Evolutionary conservation across 2,888 invertebrate species (phyloP), one percentile per base, ranked within the genome.

Genomic region (Morpho achilles): DNA sequence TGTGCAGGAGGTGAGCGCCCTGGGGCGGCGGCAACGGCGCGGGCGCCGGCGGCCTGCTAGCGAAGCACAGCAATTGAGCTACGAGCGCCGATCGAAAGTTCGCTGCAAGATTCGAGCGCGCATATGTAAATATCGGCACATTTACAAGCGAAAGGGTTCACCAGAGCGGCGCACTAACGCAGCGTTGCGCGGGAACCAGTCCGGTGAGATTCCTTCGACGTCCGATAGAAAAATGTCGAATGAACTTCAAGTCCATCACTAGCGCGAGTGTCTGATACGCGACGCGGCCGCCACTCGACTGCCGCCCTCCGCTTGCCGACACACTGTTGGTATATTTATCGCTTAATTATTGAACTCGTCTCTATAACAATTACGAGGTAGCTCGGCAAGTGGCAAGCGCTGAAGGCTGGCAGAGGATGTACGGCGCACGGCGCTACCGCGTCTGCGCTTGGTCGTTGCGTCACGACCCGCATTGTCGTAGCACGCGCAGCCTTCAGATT

Each of bases 161-260:
- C 89, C 88, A 83, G 84, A 88, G 86, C 87, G 89, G 86, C 87
- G 87, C 88, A 87, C 87, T 89, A 85, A 87, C 87, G 87, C 83
- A 82, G 86, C 80, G 86, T 84, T 87, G 84, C 84, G 87, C 85
- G 86, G 88, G 91, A 92, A 93, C 92, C 92, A 91, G 92, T 92
- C 91, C 91, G 92, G 92, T 91, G 87, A 91, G 92, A 92, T 92
- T 92, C 92, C 92, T 92, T 91, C 88, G 88, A 88, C 87, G 91
- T 91, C 89, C 87, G 89, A 87, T 87, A 87, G 91, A 92, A 92
- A 91, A 91, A 92, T 92, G 91, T 91, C 88, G 91, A 85, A 82
- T 76, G 74, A 82, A 79, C 81, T 80, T 82, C 74, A 74, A 80
- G 79, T 81, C 78, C 84, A 85, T 85, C 86, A 83, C 84, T 82